Percentiles rank a stretch among this genome's conserved stretches.
phyloP scores from a whole-genome alignment of 2,888 invertebrate species.

The Apodemia mormo region DNA sequence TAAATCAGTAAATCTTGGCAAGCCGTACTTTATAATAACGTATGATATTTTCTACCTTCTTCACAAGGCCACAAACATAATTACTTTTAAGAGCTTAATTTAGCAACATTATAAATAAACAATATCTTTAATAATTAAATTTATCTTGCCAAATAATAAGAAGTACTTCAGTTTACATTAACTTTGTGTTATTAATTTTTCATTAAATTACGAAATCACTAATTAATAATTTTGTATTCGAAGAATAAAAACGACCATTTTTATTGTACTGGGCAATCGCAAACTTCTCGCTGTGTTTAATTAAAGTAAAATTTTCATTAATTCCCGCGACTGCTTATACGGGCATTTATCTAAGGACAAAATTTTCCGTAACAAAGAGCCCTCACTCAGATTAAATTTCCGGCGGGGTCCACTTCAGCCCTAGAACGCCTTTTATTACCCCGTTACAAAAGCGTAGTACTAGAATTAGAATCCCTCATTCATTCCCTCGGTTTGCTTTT shows the following conservation, averaged over 20 bases:
- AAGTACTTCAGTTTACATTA: no score
- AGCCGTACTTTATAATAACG: no score
- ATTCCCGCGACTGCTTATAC: conserved; percentile 55
- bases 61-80: no score
- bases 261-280: conserved; percentile 15
- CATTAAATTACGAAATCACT: conserved; percentile 3
- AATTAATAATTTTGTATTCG: conserved; percentile 21
- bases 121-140: no score
- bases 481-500: conserved; percentile 57
- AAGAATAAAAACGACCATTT: conserved; percentile 30
- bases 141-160: no score
- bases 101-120: no score
- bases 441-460: conserved; percentile 67
- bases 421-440: conserved; percentile 75
- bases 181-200: not conserved
- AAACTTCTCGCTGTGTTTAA: conserved; percentile 50
- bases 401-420: conserved; percentile 71
- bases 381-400: conserved; percentile 76
- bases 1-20: no score
- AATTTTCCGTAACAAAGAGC: conserved; percentile 69
- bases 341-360: conserved; percentile 72
- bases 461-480: conserved; percentile 69
- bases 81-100: no score
- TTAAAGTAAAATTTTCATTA: conserved; percentile 74
- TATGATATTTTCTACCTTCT: no score